Evolutionary conservation across 2,113 vertebrate species (phyloP).

Genomic region (Cyanoramphus novaezelandiae): DNA sequence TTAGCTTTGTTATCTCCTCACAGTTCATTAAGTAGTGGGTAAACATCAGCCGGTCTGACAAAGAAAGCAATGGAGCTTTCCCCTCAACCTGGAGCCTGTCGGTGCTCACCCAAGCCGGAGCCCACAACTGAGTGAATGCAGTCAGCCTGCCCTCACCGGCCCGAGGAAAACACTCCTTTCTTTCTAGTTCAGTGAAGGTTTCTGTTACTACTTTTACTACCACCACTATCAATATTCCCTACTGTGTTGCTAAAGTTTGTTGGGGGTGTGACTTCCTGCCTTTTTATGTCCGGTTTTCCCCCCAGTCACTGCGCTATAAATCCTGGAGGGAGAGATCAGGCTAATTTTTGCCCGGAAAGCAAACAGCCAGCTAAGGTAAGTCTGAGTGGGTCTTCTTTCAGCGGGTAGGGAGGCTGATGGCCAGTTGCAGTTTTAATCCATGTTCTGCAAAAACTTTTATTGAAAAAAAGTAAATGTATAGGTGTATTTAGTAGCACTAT

Average conservation of each 20-base stretch:
- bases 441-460: neutral
- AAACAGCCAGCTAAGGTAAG: neutral
- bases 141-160: fast-evolving
- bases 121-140: fast-evolving
- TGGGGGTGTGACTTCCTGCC: fast-evolving
- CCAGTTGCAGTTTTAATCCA: fast-evolving
- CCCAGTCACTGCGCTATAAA: neutral
- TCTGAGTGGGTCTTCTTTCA: fast-evolving
- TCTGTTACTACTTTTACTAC: too few species aligned
- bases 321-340: fast-evolving
- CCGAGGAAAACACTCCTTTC: fast-evolving
- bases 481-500: fast-evolving
- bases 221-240: fast-evolving
- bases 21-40: fast-evolving
- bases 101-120: fast-evolving
- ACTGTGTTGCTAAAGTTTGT: fast-evolving
- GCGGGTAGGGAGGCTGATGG: fast-evolving
- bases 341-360: fast-evolving
- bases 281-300: neutral
- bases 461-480: neutral
- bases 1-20: neutral
- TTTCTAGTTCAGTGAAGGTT: fast-evolving
- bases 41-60: neutral
- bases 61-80: neutral
- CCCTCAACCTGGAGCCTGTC: neutral